phyloP scores from a whole-genome alignment of 1,140 invertebrate species.

The Alviniconcha marisindica region DNA sequence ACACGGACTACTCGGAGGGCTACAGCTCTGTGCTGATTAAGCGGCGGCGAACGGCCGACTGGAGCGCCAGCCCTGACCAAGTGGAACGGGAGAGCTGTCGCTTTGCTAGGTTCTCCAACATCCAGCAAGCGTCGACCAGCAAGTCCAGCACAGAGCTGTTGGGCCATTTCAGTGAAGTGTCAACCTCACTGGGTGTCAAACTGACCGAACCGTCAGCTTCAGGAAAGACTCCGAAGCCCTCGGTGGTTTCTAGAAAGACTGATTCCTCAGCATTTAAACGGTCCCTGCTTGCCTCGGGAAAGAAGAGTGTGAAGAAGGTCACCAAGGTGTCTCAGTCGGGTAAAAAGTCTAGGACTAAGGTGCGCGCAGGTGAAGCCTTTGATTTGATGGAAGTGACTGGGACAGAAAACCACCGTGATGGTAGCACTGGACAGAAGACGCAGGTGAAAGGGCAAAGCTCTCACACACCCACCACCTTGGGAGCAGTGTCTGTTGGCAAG shows the following conservation, averaged over 20 bases:
- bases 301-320: neutral
- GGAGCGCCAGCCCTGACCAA: neutral
- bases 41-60: constrained; percentile 21
- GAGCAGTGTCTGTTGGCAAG: neutral
- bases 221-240: too few species aligned
- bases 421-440: neutral
- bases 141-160: too few species aligned
- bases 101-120: too few species aligned
- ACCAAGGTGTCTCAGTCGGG: neutral
- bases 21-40: constrained; percentile 16
- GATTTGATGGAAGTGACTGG: neutral
- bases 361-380: neutral
- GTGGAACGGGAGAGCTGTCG: neutral
- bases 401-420: neutral
- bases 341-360: constrained; percentile 18
- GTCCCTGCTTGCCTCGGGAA: too few species aligned
- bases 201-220: too few species aligned
- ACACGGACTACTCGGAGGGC: constrained; percentile 1
- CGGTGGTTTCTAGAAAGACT: too few species aligned
- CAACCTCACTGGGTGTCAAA: too few species aligned
- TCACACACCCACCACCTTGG: neutral
- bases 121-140: too few species aligned
- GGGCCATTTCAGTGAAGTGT: too few species aligned
- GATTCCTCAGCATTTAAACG: too few species aligned
- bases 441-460: neutral